Base-by-base conservation (phyloP, 1,140 invertebrate genomes). In the Macrosteles quadrilineatus region DNA sequence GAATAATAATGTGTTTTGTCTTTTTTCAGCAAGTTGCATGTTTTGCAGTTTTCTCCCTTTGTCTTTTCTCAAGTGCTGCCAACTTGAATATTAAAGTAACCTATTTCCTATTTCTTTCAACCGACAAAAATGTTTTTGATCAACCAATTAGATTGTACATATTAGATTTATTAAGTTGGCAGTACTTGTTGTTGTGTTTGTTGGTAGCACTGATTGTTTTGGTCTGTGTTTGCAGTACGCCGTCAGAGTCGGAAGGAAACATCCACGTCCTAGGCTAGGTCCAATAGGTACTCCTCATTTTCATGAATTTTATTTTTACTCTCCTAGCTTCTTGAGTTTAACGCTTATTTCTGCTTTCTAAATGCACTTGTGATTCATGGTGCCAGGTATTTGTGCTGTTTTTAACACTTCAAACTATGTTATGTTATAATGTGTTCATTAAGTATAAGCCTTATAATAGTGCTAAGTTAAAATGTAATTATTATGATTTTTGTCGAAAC, bases 121-220 rank as follows among this genome's bases (percentile, higher is more conserved):
- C 9, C 9, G 17, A 43, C 9, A 17, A 43, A 17, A 9, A 11
- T 43, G 9, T 43, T 43, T 43, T 43, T 43, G 36, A 43, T 11
- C 9, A 43, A 11, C 9, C 9, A 43, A 43, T 11, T 9, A 6
- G 4, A 36, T 36, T 36, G 4, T 36, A 14, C 32, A 14, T 36
- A 31, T 47, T 59, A 19, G 55, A 36, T 68, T 57, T 17, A 6
- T 70, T 31, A 62, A 62, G 55, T 29, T 64, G 55, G 50, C 12
- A 53, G n/a, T 45, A 47, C 50, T 14, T 32, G 17, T 55, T 66
- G 1, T 0, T 70, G 29, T 64, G 57, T 29, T 50, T n/a, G 40
- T 65, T 67, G 63, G 30, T 70, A 70, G 55, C 64, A 53, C 63
- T 67, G 21, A n/a, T 36, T 53, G 47, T 50, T n/a, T 50, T 50